Evolutionary conservation across 2,888 invertebrate species (phyloP).

Genomic region (Vanessa cardui): DNA sequence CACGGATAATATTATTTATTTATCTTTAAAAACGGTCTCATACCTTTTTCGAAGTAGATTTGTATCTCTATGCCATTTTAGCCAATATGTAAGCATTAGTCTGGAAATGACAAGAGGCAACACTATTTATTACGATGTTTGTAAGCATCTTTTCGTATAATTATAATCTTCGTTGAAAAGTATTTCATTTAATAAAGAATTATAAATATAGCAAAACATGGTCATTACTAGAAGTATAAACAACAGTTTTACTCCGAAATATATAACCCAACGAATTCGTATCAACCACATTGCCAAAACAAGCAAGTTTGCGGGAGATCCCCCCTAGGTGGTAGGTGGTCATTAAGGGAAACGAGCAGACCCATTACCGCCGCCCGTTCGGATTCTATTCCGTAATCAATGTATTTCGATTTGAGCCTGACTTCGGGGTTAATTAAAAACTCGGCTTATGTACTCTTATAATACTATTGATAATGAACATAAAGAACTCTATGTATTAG

Average conservation of each 20-base stretch:
- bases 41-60: too few species aligned
- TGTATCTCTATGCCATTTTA: too few species aligned
- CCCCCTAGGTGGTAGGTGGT: constrained; percentile 48
- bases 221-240: background rate
- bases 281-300: constrained; percentile 25
- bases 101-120: too few species aligned
- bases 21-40: too few species aligned
- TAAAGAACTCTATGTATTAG: too few species aligned
- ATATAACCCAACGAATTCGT: constrained; percentile 2
- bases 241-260: background rate
- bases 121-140: too few species aligned
- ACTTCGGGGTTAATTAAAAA: constrained; percentile 56
- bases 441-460: constrained; percentile 28
- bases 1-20: too few species aligned
- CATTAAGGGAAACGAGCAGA: constrained; percentile 60
- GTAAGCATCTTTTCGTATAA: too few species aligned
- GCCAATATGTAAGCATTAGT: too few species aligned
- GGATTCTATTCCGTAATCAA: constrained; percentile 65
- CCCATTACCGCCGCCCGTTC: constrained; percentile 49
- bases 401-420: constrained; percentile 68
- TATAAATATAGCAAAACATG: background rate
- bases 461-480: too few species aligned
- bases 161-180: too few species aligned
- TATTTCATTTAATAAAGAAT: too few species aligned
- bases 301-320: constrained; percentile 41